These are phyloP conservation scores for Altica lythri DNA, from an alignment of 2,888 invertebrate genomes.

Conservation along the genomic window DNA sequence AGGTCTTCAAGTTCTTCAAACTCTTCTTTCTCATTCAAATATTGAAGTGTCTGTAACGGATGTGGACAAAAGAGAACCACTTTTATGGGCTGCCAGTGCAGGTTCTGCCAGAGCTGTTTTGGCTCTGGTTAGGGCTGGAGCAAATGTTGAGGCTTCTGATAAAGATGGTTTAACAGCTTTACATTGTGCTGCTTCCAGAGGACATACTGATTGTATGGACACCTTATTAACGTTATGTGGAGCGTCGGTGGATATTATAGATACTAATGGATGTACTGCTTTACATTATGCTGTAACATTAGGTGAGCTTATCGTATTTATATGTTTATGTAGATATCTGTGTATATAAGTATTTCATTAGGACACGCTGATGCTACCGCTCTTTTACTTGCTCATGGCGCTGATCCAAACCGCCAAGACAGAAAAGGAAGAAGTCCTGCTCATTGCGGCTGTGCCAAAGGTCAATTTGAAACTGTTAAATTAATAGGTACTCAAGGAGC, in stretches of 20 bases:
- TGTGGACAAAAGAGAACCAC: conserved; percentile 89
- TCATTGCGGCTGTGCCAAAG: conserved; percentile 94
- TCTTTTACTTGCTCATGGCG: conserved; percentile 84
- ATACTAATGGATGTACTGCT: conserved; percentile 94
- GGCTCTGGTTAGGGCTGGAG: conserved; percentile 66
- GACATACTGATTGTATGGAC: conserved; percentile 91
- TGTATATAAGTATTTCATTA: conserved; percentile 25
- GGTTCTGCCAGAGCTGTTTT: conserved; percentile 92
- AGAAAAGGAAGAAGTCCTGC: conserved; percentile 90
- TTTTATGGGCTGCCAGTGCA: conserved; percentile 97
- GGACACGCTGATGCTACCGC: conserved; percentile 95
- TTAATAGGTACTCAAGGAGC: conserved; percentile 74
- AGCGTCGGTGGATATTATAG: conserved; percentile 85
- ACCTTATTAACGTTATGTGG: conserved; percentile 86
- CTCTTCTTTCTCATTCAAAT: conserved; percentile 75
- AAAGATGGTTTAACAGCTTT: conserved; percentile 92
- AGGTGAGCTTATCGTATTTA: conserved; percentile 38
- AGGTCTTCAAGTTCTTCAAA: conserved; percentile 80
- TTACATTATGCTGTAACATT: conserved; percentile 96
- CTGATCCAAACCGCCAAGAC: conserved; percentile 91
- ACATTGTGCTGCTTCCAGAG: conserved; percentile 96
- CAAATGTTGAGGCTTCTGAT: conserved; percentile 40
- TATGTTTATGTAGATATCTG: not conserved
- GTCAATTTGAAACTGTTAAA: conserved; percentile 76
- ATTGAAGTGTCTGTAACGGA: conserved; percentile 86